Conservation (phyloP, 2,797 vertebrate genomes). For the Onychomys arenicola region DNA sequence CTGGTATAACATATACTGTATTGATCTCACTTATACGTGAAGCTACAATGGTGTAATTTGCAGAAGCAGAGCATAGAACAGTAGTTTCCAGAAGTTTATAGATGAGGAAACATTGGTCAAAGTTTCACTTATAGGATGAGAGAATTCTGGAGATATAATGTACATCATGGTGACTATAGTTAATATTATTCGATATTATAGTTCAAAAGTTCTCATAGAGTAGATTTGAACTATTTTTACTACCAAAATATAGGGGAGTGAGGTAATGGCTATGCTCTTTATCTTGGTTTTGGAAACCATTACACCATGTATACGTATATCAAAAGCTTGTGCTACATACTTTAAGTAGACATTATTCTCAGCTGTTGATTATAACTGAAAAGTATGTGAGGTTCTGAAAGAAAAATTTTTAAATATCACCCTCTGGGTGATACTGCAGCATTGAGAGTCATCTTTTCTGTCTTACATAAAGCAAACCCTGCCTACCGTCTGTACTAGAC, state of each 20-base stretch:
- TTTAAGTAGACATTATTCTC: background rate
- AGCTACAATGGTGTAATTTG: background rate
- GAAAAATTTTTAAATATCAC: background rate
- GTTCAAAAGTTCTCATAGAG: background rate
- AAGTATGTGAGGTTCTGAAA: background rate
- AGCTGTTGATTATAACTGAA: background rate
- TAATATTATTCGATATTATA: background rate
- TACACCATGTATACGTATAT: background rate
- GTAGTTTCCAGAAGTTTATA: background rate
- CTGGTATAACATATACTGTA: background rate
- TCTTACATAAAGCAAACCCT: background rate
- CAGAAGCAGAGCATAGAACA: no score
- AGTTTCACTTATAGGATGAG: background rate
- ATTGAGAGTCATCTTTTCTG: background rate
- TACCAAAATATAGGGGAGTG: background rate
- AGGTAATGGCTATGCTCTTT: background rate
- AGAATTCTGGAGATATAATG: background rate
- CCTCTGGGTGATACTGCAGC: background rate
- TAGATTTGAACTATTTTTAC: background rate
- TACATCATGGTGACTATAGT: no score
- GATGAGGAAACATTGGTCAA: background rate
- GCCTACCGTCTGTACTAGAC: background rate
- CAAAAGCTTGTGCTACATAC: background rate
- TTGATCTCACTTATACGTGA: background rate
- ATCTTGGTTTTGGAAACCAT: background rate